Base-by-base conservation (phyloP, 1,140 invertebrate species). In the Ceratosolen fusciceps region DNA sequence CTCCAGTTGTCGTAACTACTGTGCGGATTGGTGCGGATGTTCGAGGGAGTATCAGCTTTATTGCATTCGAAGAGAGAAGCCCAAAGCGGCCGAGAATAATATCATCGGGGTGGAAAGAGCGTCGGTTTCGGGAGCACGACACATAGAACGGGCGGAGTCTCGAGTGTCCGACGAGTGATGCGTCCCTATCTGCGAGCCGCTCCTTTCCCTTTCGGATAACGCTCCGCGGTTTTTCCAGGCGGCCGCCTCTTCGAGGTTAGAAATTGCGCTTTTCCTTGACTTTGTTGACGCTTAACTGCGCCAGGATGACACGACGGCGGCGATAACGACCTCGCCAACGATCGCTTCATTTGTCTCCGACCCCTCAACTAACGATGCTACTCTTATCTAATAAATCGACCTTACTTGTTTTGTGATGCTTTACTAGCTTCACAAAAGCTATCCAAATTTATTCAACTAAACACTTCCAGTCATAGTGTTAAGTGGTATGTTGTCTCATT, bases 241-340 rank as follows among this genome's bases (percentile, higher is more conserved):
- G 12, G 1, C 12, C 12, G 62, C 56, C 19, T 2, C 10, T 71
- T 78, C 8, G 67, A 79, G 77, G 77, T 79, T 80, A 80, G 72
- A 75, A 49, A 70, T 67, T 75, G 47, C 43, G 39, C 52, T 75
- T 71, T 56, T 75, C 52, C 37, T 71, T 60, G 58, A 62, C 37
- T 80, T 52, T 47, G 65, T 74, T 49, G 37, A 56, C 34, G 75
- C 65, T 39, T 9, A 3, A 24, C 14, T 19, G 21, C 12, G 34
- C 19, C 26, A 65, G 14, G 58, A 70, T 60, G 78, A 56, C 26
- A 43, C 71, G 39, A 19, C 52, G 31, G 34, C 49, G n/a, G 29
- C 62, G 60, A 29, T 70, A 76, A 70, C 31, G 0, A 52, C 31
- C 0, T n/a, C 49, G 37, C 12, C 29, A 14, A 5, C 3, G 34